phyloP scores from a whole-genome alignment of 2,113 vertebrate species.

The Lepisosteus osseus region DNA sequence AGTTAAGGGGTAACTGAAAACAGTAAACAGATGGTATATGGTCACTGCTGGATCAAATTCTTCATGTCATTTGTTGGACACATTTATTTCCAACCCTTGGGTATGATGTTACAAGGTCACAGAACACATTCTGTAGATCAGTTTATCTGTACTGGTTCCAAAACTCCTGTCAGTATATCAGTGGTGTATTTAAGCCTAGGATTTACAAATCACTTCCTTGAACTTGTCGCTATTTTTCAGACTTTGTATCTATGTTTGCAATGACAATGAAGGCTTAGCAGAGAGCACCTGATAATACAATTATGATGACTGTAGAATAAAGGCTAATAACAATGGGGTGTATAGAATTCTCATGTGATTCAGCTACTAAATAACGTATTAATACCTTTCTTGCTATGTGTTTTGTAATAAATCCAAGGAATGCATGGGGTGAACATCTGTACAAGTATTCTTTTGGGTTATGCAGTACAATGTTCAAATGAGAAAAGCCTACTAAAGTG shows the following conservation, averaged over 20 bases:
- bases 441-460: too few species aligned
- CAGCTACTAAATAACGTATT: background rate
- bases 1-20: too few species aligned
- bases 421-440: too few species aligned
- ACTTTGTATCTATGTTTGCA: conserved; percentile 24
- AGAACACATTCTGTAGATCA: background rate
- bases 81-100: background rate
- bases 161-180: background rate
- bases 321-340: background rate
- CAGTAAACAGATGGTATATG: too few species aligned
- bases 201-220: conserved; percentile 48
- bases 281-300: conserved; percentile 24
- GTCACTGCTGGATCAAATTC: too few species aligned
- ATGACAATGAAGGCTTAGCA: conserved; percentile 31
- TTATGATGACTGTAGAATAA: conserved; percentile 21
- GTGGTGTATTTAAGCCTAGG: conserved; percentile 34
- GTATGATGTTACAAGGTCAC: background rate
- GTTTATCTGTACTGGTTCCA: conserved; percentile 13
- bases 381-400: background rate
- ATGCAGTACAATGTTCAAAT: too few species aligned
- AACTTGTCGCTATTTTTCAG: conserved; percentile 29
- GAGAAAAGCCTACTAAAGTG: too few species aligned
- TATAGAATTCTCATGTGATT: background rate
- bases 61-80: background rate
- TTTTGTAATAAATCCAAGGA: background rate